Base-by-base conservation (phyloP, 2,797 vertebrate genomes). In the Gymnopithys bicolor region DNA sequence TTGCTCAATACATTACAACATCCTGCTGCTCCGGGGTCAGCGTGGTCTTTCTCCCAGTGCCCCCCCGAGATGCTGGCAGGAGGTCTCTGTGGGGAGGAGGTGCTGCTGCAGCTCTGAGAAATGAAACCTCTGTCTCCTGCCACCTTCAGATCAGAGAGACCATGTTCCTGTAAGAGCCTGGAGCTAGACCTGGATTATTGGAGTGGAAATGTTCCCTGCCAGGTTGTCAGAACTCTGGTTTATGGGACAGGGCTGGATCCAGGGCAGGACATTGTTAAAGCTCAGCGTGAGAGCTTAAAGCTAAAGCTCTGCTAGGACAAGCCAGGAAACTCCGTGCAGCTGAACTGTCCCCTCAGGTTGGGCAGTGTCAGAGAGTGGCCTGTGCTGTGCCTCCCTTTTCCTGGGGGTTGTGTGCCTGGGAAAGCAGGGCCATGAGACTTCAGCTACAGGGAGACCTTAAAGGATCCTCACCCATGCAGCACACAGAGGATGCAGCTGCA, bases 321-420 rank as follows among this genome's bases (percentile, higher is more conserved):
- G 30, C 32, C 41, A 41, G 41, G 24, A 73, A 76, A 49, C 28
- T 45, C 25, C 0, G 0, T 13, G n/a, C 32, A 59, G 33, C 22
- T 55, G 2, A 7, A 33, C 2, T 76, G 19, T 51, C 27, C 32
- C 76, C 64, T 64, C 43, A 7, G 84, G 22, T 0, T 8, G 1
- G 39, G 1, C 1, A 0, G 30, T 21, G 19, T 3, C 64, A 15
- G 21, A 0, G 0, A 56, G 70, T 3, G 30, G 23, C 58, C 74
- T 27, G 19, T 45, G 73, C 77, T 48, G 24, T 33, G 24, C 19
- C 19, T 67, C 12, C 16, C 32, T 62, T 55, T 15, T 25, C 21
- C 3, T 15, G 43, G 33, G 63, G 23, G n/a, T 58, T 43, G 6
- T 35, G 53, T 30, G 59, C 27, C 58, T 49, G 30, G 51, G 16